Evolutionary conservation across 2,888 invertebrate species (phyloP).

Genomic region (Ormyrus rosae): DNA sequence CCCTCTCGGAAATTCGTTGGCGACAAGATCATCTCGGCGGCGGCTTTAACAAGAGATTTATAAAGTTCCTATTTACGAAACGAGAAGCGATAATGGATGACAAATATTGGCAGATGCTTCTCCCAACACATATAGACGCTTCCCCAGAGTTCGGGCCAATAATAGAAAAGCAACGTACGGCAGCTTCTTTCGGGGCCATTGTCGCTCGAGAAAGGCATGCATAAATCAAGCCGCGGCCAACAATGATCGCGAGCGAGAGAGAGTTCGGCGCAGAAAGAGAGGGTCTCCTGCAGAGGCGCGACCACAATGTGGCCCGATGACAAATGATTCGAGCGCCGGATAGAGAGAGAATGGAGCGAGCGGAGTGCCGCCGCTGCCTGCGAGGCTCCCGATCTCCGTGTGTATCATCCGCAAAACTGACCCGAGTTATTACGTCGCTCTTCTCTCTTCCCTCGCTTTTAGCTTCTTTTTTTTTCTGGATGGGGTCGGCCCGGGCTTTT

Average conservation of each 20-base stretch:
- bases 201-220: conserved; percentile 67
- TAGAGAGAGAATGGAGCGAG: neutral
- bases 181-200: conserved; percentile 65
- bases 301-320: conserved; percentile 74
- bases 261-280: neutral
- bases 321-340: conserved; percentile 68
- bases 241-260: conserved; percentile 65
- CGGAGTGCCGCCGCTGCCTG: neutral
- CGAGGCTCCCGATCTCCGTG: neutral
- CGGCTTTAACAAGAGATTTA: conserved; percentile 66
- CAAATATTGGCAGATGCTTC: conserved; percentile 76
- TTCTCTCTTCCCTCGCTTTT: conserved; percentile 17
- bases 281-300: conserved; percentile 67
- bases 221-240: conserved; percentile 73
- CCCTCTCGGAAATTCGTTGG: conserved; percentile 14
- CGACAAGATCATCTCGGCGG: conserved; percentile 44
- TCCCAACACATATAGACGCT: conserved; percentile 41
- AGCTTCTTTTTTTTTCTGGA: neutral
- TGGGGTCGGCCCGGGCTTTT: too few species aligned
- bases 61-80: conserved; percentile 68
- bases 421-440: conserved; percentile 43
- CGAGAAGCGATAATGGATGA: conserved; percentile 72
- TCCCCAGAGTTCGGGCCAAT: neutral
- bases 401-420: conserved; percentile 39
- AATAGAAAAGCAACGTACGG: conserved; percentile 39